Conservation (phyloP, 2,113 vertebrate species). For the Piaya cayana region DNA sequence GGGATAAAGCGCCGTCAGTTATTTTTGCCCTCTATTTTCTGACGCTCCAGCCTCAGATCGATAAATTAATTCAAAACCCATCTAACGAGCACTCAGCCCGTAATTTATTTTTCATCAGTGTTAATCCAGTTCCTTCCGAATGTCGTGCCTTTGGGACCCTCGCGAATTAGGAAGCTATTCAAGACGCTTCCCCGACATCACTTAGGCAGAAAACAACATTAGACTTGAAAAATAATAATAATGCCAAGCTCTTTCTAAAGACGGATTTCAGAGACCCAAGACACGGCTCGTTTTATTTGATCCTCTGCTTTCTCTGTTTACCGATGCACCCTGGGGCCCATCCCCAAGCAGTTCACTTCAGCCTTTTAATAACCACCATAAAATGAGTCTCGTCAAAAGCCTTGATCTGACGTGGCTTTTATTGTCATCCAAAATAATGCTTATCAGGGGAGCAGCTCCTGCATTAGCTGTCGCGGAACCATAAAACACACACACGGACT, state of each 20-base stretch:
- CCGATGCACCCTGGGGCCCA: not conserved
- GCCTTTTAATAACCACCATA: not conserved
- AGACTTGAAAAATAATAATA: not conserved
- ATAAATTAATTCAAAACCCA: conserved; percentile 5
- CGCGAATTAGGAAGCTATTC: not conserved
- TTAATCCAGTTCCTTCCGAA: conserved; percentile 21
- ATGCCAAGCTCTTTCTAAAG: not conserved
- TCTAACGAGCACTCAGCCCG: conserved; percentile 14
- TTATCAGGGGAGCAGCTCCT: not conserved
- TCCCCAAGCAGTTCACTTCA: not conserved
- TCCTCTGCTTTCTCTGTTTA: not conserved
- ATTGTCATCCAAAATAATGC: not conserved
- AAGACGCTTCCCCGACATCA: not conserved
- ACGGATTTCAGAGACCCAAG: not conserved
- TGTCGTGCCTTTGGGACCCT: not conserved
- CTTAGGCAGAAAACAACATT: not conserved
- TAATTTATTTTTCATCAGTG: not conserved
- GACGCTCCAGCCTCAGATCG: not conserved
- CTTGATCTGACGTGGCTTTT: not conserved
- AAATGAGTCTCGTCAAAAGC: not conserved
- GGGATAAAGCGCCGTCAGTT: not conserved
- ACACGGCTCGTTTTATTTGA: not conserved
- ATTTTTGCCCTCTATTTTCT: not conserved
- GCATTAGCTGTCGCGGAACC: not conserved
- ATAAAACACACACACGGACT: not conserved